These are phyloP conservation scores for Muscina levida DNA, from an alignment of 2,888 invertebrate species.

Conservation along the genomic window DNA sequence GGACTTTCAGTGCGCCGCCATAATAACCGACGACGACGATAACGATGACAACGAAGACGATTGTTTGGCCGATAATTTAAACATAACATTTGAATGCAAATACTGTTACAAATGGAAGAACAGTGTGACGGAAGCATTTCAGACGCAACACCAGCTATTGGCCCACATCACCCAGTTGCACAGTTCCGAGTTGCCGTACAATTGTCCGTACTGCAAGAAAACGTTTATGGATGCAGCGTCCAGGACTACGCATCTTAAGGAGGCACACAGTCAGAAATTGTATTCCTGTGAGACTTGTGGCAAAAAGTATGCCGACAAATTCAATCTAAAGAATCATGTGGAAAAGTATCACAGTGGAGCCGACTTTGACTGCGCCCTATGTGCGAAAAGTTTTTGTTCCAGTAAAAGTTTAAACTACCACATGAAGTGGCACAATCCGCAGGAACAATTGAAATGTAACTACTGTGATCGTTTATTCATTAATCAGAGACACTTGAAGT, in stretches of 20 bases:
- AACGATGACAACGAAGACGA: slow-evolving; percentile 36
- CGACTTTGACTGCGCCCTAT: slow-evolving; percentile 74
- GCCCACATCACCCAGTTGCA: slow-evolving; percentile 72
- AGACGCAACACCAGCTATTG: slow-evolving; percentile 71
- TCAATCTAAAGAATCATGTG: slow-evolving; percentile 73
- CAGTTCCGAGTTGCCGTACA: slow-evolving; percentile 73
- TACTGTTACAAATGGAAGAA: slow-evolving; percentile 72
- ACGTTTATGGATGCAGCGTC: slow-evolving; percentile 75
- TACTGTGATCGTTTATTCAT: slow-evolving; percentile 76
- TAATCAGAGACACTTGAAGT: slow-evolving; percentile 74
- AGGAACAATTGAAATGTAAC: slow-evolving; percentile 72
- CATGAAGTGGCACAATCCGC: slow-evolving; percentile 76
- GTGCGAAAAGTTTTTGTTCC: slow-evolving; percentile 76
- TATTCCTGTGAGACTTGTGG: slow-evolving; percentile 73
- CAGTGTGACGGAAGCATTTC: slow-evolving; percentile 66
- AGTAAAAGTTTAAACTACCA: slow-evolving; percentile 76
- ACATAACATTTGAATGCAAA: slow-evolving; percentile 70
- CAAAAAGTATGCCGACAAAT: slow-evolving; percentile 75
- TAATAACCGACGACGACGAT: slow-evolving; percentile 11
- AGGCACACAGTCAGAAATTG: slow-evolving; percentile 72
- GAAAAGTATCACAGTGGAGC: slow-evolving; percentile 76
- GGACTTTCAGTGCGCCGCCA: not conserved
- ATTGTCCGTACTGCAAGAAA: slow-evolving; percentile 73
- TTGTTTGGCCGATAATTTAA: slow-evolving; percentile 57
- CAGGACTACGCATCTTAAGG: slow-evolving; percentile 74